phyloP scores from a whole-genome alignment of 2,888 invertebrate species.

The Elegia similella region DNA sequence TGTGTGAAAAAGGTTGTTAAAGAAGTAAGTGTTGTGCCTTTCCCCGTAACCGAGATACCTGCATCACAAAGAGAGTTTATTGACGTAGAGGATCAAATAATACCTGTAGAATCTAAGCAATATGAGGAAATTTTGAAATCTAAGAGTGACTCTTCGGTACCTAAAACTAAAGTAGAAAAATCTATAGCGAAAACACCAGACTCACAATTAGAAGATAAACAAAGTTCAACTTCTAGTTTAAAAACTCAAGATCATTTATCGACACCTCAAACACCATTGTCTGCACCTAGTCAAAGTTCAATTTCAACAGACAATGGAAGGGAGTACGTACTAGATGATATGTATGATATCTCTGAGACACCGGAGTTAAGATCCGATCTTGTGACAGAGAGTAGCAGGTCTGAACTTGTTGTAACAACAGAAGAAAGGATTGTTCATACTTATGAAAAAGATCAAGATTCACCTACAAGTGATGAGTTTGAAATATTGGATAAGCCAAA shows the following conservation, averaged over 20 bases:
- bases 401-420: constrained; percentile 82
- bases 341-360: constrained; percentile 81
- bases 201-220: constrained; percentile 73
- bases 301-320: constrained; percentile 84
- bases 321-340: constrained; percentile 83
- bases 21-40: constrained; percentile 68
- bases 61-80: constrained; percentile 76
- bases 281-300: constrained; percentile 84
- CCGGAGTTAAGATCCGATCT: constrained; percentile 80
- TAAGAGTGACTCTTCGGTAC: constrained; percentile 76
- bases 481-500: constrained; percentile 94
- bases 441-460: constrained; percentile 84
- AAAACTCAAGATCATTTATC: constrained; percentile 79
- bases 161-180: constrained; percentile 72
- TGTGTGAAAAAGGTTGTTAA: constrained; percentile 59
- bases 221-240: constrained; percentile 81
- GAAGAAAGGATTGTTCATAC: constrained; percentile 81
- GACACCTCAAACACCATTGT: constrained; percentile 83
- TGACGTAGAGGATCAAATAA: constrained; percentile 72
- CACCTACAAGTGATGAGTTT: constrained; percentile 92
- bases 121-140: constrained; percentile 77
- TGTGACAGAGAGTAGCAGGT: constrained; percentile 70
- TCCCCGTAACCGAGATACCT: constrained; percentile 66
- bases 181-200: constrained; percentile 65
- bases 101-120: constrained; percentile 64